Base-by-base conservation (phyloP, 1,140 invertebrate genomes). In the Heliconius eleuchia region DNA sequence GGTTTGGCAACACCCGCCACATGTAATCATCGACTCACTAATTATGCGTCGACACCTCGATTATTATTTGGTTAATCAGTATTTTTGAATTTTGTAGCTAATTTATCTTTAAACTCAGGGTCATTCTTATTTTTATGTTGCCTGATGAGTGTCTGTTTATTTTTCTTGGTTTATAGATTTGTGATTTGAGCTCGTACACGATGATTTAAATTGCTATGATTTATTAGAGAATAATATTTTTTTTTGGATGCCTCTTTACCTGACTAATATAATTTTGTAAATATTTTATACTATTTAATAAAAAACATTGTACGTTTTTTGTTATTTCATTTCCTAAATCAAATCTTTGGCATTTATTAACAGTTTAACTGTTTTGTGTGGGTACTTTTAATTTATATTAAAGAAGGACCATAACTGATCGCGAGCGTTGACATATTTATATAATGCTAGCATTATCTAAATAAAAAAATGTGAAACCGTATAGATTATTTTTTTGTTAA, bases 1-100 rank as follows among this genome's bases (percentile, higher is more conserved):
- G 97, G 76, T 98, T 99, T 90, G 99, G 99, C 85, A 99, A 99
- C 92, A 98, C 98, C n/a, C 96, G 98, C 88, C 98, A 98, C 89
- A 98, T 98, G 98, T 98, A 96, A 95, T 82, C 81, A 78, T 71
- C 60, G 60, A 11, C 71, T 55, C 37, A 74, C 66, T 71, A 80
- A 76, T 80, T 57, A 76, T 52, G 6, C 55, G 66, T 80, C 78
- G 75, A 72, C 73, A 73, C 66, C 73, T 71, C 57, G 70, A 34
- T 66, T 55, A 74, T 55, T 77, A 60, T 82, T 79, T 79, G 81
- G 78, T 83, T 75, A 80, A 84, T 82, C 86, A 87, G 87, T 89
- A 88, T 88, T 89, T 86, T 79, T 81, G 30, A 81, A 83, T 79
- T 55, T 66, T 82, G 78, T 80, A 86, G 79, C 78, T 80, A 83